Evolutionary conservation across 1,140 invertebrate species (phyloP).

Genomic region (Ips nitidus): DNA sequence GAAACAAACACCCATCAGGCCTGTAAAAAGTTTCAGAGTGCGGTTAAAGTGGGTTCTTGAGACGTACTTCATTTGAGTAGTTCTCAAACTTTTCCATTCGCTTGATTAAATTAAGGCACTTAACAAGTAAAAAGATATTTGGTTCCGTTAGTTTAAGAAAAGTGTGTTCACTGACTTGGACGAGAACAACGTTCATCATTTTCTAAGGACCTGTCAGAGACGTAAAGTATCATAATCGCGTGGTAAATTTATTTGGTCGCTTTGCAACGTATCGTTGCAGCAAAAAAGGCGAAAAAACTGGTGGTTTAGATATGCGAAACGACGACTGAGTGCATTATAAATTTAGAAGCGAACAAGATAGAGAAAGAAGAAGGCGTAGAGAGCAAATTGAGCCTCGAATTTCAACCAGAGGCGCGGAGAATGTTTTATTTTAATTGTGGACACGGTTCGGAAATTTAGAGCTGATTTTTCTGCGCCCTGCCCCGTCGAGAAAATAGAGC

Average conservation of each 20-base stretch:
- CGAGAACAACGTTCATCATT: too few species aligned
- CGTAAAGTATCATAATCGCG: not conserved
- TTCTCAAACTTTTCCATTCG: too few species aligned
- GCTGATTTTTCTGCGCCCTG: not conserved
- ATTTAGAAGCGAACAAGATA: slow-evolving; percentile 15
- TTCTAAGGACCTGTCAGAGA: not conserved
- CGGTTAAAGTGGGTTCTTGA: too few species aligned
- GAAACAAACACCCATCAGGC: too few species aligned
- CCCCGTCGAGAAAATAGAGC: not conserved
- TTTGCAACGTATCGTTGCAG: not conserved
- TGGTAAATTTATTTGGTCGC: not conserved
- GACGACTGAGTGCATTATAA: slow-evolving; percentile 23
- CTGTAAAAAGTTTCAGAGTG: too few species aligned
- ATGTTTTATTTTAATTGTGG: not conserved
- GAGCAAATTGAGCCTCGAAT: slow-evolving; percentile 2
- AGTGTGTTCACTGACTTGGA: too few species aligned
- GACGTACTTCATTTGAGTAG: too few species aligned
- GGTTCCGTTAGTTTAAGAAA: too few species aligned
- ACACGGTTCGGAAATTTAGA: too few species aligned
- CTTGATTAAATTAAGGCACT: too few species aligned
- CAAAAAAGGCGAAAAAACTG: slow-evolving; percentile 9
- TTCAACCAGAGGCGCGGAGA: not conserved
- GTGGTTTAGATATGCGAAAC: slow-evolving; percentile 25
- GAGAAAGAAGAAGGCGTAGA: not conserved
- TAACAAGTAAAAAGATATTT: too few species aligned